Conservation (phyloP, 2,888 invertebrate genomes). For the Ectobius pallidus region DNA sequence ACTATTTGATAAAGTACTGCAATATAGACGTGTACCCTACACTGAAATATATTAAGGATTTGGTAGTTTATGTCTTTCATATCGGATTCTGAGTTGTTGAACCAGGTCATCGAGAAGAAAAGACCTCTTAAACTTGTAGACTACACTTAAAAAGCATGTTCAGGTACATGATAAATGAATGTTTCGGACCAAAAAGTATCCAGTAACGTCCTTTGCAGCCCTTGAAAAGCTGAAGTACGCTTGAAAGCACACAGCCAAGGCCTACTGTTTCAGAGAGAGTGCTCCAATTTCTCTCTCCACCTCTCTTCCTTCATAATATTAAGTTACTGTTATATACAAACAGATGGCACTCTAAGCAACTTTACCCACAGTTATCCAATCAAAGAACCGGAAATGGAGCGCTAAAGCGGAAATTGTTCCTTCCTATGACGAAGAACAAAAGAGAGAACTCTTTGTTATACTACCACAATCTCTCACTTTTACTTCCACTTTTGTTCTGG, state of each 20-base stretch:
- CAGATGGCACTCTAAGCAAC: constrained; percentile 9
- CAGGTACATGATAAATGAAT: not conserved
- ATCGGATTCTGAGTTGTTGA: too few species aligned
- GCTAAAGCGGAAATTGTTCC: constrained; percentile 10
- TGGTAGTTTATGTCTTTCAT: too few species aligned
- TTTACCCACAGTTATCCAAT: constrained; percentile 17
- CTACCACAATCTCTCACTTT: too few species aligned
- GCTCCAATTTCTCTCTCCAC: not conserved
- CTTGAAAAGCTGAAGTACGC: not conserved
- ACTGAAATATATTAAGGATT: too few species aligned
- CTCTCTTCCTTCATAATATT: constrained; percentile 4
- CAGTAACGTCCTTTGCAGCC: constrained; percentile 10
- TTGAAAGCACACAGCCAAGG: constrained; percentile 1
- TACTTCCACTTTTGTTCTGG: too few species aligned
- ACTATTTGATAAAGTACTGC: too few species aligned
- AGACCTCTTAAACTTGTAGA: too few species aligned
- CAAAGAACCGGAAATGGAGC: constrained; percentile 14
- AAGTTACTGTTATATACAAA: constrained; percentile 11
- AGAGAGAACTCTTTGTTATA: not conserved
- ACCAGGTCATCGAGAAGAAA: too few species aligned
- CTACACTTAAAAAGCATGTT: not conserved
- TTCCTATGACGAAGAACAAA: not conserved
- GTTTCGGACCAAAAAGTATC: constrained; percentile 5
- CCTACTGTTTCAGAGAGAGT: too few species aligned
- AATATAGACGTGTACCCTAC: too few species aligned